Percentiles rank a stretch among this genome's conserved stretches.
phyloP scores from a whole-genome alignment of 2,797 vertebrate species.

The Falco concolor region DNA sequence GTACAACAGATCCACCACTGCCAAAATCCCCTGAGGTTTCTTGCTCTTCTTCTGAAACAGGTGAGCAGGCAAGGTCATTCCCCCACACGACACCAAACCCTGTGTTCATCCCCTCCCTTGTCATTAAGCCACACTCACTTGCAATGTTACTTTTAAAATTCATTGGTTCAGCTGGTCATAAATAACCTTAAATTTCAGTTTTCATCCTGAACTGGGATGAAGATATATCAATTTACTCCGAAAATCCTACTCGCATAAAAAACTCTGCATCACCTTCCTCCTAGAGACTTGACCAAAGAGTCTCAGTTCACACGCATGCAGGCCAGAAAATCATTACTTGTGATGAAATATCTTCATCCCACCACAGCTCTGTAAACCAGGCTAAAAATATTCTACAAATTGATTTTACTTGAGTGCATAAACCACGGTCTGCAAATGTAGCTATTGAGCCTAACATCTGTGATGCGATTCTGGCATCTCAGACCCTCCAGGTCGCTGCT shows the following conservation, averaged over 20 bases:
- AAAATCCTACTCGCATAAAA: not conserved
- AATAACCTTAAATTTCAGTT: not conserved
- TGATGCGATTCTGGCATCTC: not conserved
- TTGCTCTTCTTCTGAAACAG: constrained; percentile 87
- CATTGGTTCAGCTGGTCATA: not conserved
- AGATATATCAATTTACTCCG: not conserved
- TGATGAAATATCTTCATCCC: not conserved
- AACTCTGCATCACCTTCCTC: accelerated
- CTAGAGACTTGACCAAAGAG: not conserved
- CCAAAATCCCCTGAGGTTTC: constrained; percentile 95
- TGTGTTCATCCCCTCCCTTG: not conserved
- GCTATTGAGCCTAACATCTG: not conserved
- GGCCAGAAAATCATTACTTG: not conserved
- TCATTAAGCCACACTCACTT: not conserved
- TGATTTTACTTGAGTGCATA: not conserved
- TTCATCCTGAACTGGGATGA: not conserved
- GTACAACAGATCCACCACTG: constrained; percentile 86
- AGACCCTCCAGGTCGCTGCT: not conserved
- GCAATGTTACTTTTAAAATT: not conserved
- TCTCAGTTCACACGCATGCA: not conserved
- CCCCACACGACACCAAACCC: not conserved
- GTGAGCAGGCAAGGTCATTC: constrained; percentile 25
- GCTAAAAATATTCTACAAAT: not conserved
- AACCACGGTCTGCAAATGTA: not conserved
- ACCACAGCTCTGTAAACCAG: not conserved